Conservation (phyloP, 2,888 invertebrate genomes). For the Trissolcus japonicus region DNA sequence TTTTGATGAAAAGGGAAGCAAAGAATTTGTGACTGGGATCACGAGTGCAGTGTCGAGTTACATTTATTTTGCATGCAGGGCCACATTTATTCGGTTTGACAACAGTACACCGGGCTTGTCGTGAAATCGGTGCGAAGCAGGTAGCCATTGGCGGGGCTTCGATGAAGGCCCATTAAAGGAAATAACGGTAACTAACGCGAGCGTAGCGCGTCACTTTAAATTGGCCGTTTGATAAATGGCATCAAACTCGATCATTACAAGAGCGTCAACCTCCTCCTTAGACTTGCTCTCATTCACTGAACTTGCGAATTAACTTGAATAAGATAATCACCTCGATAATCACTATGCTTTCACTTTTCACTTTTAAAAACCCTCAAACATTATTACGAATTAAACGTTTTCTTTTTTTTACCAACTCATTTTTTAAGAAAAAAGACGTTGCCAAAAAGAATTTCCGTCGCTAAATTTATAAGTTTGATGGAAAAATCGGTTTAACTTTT, state of each 20-base stretch:
- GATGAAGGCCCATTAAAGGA: conserved; percentile 41
- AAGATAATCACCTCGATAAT: conserved; percentile 26
- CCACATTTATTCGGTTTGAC: conserved; percentile 26
- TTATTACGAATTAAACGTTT: too few relatives aligned
- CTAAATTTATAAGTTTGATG: too few relatives aligned
- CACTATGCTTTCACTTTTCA: conserved; percentile 12
- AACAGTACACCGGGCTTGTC: conserved; percentile 19
- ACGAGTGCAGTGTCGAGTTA: conserved; percentile 22
- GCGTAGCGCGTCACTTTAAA: conserved; percentile 47
- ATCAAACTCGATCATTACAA: conserved; percentile 52
- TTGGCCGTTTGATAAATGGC: conserved; percentile 48
- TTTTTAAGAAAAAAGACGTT: too few relatives aligned
- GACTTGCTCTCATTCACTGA: conserved; percentile 39
- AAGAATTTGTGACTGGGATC: conserved; percentile 11
- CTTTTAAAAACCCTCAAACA: too few relatives aligned
- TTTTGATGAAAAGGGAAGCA: background rate
- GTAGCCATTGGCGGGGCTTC: conserved; percentile 38
- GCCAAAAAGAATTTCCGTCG: too few relatives aligned
- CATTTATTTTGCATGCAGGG: conserved; percentile 20
- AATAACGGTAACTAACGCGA: conserved; percentile 52
- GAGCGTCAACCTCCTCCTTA: conserved; percentile 44
- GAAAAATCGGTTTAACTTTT: too few relatives aligned
- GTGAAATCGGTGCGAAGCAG: conserved; percentile 36
- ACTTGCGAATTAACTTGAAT: conserved; percentile 27
- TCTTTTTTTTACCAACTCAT: too few relatives aligned